Evolutionary conservation across 2,888 invertebrate species (phyloP), one percentile per base, ranked within the genome.

Genomic region (Rhopalosiphum nymphaeae): DNA sequence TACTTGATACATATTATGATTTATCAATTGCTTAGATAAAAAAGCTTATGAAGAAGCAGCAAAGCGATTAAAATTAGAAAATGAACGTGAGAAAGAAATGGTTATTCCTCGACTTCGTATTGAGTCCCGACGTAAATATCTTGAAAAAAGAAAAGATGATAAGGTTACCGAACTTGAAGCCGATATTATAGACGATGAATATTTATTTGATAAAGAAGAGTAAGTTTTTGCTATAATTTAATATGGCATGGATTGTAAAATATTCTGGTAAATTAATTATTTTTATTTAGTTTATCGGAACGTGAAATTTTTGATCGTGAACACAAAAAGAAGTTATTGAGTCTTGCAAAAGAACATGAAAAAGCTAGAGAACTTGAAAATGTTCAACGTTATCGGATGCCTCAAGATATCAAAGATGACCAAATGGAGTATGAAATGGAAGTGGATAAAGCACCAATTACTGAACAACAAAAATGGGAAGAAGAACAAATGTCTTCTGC

Each of bases 401-500:
- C 99, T 0, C 97, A 97, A 95, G 99, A 98, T 96, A 94, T 95
- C 29, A 95, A 95, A 94, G 95, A 95, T 94, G 95, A 94, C 95
- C 95, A 94, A 89, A 94, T 57, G 49, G 89, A 98, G 95, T 98
- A 98, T 96, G 97, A 98, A 57, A 98, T 98, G 96, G 98, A 98
- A 95, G 97, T 97, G 95, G 99, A 99, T 96, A 97, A 97, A 95
- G 96, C 97, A 95, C 98, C 98, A 0, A 97, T 98, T 95, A 98
- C 98, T 0, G 98, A 98, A 95, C 98, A 98, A 96, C 97, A 97
- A 95, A 98, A 98, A 96, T 99, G 99, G 99, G 99, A 99, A 96
- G 98, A 99, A 94, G 99, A 99, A 96, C 99, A 99, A 96, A 97
- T 99, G 96, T 98, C 98, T 91, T 98, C 98, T 10, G 99, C 99